Base-by-base conservation (phyloP, 1,140 invertebrate species). In the Drosophila yakuba region DNA sequence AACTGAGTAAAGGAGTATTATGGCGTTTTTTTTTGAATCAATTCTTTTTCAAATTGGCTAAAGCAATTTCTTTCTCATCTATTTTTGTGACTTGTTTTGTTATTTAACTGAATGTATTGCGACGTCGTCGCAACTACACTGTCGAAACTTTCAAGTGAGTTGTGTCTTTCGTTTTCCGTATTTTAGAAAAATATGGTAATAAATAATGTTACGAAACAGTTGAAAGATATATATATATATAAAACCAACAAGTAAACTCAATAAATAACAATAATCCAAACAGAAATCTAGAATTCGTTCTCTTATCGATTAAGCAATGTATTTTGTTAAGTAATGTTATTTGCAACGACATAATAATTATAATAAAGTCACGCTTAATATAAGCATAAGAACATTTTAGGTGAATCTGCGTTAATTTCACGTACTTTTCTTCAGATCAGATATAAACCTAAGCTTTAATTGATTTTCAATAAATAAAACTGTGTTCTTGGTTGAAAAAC, bases 1-100 rank as follows among this genome's bases (percentile, higher is more conserved):
- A 92, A 91, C 83, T 92, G 85, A 92, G 89, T 92, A 92, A 92
- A 91, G 90, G 91, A 92, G 91, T 92, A 92, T 92, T 92, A 92
- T 92, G 91, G 91, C 80, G 84, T 92, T 92, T 92, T 91, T 89
- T 68, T 81, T 83, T 62, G 81, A 73, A 44, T 69, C 64, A 77
- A 77, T 64, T 73, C n/a, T 48, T 71, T 75, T 67, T 50, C 12
- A 15, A 67, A 48, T 48, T 55, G 36, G 52, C 36, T 14, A 45
- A 60, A 25, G 44, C 62, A 44, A 36, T 20, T 20, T 61, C n/a
- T 64, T 44, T 32, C 28, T 36, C 14, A 36, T 28, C n/a, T 36
- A 23, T 23, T n/a, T 60, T 59, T 63, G n/a, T 32, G 25, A 32
- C 25, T 38, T 17, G 17, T 35, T 62, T 61, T 20, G 35, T 61